Conservation (phyloP, 35 echinoderm and acorn worm genomes). For the Nesometra sesokonis region DNA sequence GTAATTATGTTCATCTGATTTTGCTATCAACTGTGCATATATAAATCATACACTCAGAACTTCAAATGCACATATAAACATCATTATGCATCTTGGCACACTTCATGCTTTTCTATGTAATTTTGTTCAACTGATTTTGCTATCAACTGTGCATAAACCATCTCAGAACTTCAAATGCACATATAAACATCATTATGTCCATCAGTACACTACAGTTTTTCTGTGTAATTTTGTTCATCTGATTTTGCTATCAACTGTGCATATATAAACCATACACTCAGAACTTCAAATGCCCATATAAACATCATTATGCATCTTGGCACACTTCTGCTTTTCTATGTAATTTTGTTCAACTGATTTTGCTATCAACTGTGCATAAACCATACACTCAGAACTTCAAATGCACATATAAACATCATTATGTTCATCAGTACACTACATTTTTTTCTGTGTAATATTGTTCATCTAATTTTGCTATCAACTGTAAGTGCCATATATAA, state of each 20-base stretch:
- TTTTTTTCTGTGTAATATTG: too few species aligned
- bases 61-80: constrained; percentile 11
- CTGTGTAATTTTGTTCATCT: not conserved
- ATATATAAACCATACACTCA: not conserved
- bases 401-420: constrained; percentile 16
- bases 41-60: not conserved
- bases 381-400: constrained; percentile 5
- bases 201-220: not conserved
- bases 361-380: not conserved
- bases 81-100: constrained; percentile 7
- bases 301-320: constrained; percentile 15
- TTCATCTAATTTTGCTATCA: not conserved
- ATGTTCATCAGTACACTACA: not conserved
- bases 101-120: too few species aligned
- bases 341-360: not conserved
- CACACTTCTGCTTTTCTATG: not conserved
- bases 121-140: not conserved
- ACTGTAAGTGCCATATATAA: constrained; percentile 11
- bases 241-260: not conserved
- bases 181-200: constrained; percentile 12
- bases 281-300: constrained; percentile 17
- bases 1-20: not conserved
- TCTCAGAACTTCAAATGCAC: constrained; percentile 9
- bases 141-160: constrained; percentile 14
- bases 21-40: not conserved